A percentile compares a stretch with the other conserved stretches of the same genome.
phyloP scores from a whole-genome alignment of 2,797 vertebrate genomes.

The Acipenser oxyrinchus region DNA sequence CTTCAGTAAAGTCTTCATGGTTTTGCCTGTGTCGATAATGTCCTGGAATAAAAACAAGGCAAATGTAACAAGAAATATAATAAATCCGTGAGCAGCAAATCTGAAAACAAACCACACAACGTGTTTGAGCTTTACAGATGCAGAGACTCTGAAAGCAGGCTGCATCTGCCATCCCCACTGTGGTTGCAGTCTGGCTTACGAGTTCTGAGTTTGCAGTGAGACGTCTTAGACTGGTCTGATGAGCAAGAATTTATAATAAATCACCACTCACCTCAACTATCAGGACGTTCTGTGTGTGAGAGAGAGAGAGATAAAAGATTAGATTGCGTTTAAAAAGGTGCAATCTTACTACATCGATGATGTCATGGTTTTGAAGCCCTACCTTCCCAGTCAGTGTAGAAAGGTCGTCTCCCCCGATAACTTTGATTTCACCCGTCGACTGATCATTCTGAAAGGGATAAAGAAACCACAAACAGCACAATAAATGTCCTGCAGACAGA shows the following conservation, averaged over 20 bases:
- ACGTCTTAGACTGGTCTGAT: too few species aligned
- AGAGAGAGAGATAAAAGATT: background rate
- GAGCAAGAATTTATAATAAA: constrained; percentile 23
- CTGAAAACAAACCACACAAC: too few species aligned
- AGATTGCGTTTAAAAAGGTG: too few species aligned
- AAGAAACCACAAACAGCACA: too few species aligned
- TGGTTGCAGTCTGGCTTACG: too few species aligned
- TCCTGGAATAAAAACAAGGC: constrained; percentile 62
- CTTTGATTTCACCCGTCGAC: constrained; percentile 96
- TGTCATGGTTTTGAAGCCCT: constrained; percentile 13
- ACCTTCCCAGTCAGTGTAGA: constrained; percentile 95
- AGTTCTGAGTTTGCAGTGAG: too few species aligned
- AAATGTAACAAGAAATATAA: background rate
- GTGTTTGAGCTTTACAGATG: too few species aligned
- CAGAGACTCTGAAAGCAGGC: too few species aligned
- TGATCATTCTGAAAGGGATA: constrained; percentile 79
- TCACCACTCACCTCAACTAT: constrained; percentile 87
- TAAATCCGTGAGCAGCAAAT: too few species aligned
- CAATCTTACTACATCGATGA: too few species aligned
- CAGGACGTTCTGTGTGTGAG: constrained; percentile 79
- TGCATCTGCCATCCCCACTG: too few species aligned
- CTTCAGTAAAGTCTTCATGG: constrained; percentile 88
- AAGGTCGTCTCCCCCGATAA: constrained; percentile 94
- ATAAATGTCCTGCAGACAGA: too few species aligned
- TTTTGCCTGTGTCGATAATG: constrained; percentile 97